phyloP scores from a whole-genome alignment of 2,888 invertebrate species.

The Chrysodeixis includens region DNA sequence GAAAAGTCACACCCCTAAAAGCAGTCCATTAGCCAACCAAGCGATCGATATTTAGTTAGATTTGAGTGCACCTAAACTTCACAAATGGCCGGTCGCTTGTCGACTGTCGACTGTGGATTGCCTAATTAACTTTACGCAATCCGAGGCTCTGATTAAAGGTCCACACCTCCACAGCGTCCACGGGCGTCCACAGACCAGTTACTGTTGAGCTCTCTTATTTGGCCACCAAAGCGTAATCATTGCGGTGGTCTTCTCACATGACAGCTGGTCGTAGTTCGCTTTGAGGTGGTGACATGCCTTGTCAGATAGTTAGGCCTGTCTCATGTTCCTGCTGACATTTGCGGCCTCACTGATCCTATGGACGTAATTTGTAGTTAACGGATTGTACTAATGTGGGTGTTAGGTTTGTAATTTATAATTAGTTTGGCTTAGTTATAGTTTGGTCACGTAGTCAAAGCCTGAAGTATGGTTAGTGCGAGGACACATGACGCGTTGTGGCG shows the following conservation, averaged over 20 bases:
- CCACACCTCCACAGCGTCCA: too few relatives aligned
- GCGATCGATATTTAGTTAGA: not conserved
- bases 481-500: too few relatives aligned
- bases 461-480: too few relatives aligned
- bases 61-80: slow-evolving; percentile 10
- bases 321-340: not conserved
- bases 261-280: slow-evolving; percentile 21
- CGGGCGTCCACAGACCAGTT: not conserved
- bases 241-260: slow-evolving; percentile 22
- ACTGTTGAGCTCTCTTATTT: slow-evolving; percentile 47
- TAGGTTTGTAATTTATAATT: too few relatives aligned
- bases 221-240: slow-evolving; percentile 37
- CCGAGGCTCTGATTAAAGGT: slow-evolving; percentile 49
- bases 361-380: not conserved
- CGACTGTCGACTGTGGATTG: slow-evolving; percentile 17
- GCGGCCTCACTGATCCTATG: not conserved
- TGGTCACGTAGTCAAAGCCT: too few relatives aligned
- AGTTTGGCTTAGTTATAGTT: too few relatives aligned
- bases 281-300: slow-evolving; percentile 19
- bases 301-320: slow-evolving; percentile 7
- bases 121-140: slow-evolving; percentile 43
- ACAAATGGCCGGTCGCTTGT: slow-evolving; percentile 16
- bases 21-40: not conserved
- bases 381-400: not conserved
- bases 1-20: not conserved